Conservation (phyloP, 1,140 invertebrate genomes). For the Heliconius himera region DNA sequence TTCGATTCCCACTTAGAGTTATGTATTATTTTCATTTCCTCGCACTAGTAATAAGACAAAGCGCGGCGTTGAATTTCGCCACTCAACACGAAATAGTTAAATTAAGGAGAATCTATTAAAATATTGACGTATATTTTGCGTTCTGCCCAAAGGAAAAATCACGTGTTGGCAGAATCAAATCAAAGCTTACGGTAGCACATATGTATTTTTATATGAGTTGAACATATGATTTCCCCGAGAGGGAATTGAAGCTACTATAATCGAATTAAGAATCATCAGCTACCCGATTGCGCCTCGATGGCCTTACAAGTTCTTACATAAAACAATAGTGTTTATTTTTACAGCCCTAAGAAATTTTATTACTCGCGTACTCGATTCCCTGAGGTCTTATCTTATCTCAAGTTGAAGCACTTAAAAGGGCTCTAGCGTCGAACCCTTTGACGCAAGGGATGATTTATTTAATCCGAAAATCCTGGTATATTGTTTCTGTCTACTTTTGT, state of each 20-base stretch:
- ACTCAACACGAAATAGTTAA: too few relatives aligned
- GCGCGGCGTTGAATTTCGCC: too few relatives aligned
- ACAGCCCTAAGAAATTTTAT: conserved; percentile 23
- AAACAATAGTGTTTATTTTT: conserved; percentile 22
- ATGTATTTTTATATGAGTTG: too few relatives aligned
- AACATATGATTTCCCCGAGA: neutral
- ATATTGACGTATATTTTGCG: too few relatives aligned
- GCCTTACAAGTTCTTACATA: neutral
- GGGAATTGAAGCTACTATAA: neutral
- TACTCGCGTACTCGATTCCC: conserved; percentile 18
- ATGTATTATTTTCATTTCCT: too few relatives aligned
- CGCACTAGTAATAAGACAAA: too few relatives aligned
- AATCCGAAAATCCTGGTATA: conserved; percentile 23
- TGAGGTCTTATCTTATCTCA: conserved; percentile 22
- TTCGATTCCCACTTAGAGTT: too few relatives aligned
- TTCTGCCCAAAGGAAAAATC: too few relatives aligned
- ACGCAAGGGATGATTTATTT: conserved; percentile 28
- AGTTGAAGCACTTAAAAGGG: conserved; percentile 28
- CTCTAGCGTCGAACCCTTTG: conserved; percentile 29
- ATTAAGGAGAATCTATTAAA: too few relatives aligned
- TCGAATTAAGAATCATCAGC: neutral
- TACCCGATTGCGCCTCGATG: neutral
- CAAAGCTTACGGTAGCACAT: too few relatives aligned
- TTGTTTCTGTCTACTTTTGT: conserved; percentile 22
- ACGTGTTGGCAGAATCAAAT: too few relatives aligned